phyloP scores from a whole-genome alignment of 2,113 vertebrate genomes.

The Maccullochella peelii region DNA sequence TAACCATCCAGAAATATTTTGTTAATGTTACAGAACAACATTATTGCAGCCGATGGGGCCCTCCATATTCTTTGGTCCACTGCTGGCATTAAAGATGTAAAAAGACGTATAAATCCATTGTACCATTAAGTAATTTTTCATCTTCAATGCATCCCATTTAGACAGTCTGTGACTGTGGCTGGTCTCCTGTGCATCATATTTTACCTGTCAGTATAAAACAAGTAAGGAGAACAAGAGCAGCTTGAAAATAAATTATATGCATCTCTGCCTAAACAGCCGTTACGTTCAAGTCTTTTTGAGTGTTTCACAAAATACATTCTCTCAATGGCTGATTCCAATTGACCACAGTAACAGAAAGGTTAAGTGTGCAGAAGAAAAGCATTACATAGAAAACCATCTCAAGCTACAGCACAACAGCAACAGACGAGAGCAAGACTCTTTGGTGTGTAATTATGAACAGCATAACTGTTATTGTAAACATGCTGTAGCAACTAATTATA shows the following conservation, averaged over 20 bases:
- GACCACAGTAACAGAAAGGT: slow-evolving; percentile 56
- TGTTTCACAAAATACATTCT: slow-evolving; percentile 87
- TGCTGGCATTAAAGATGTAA: slow-evolving; percentile 58
- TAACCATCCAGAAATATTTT: slow-evolving; percentile 40
- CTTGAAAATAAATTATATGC: slow-evolving; percentile 84
- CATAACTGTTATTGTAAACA: slow-evolving; percentile 69
- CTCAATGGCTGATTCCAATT: slow-evolving; percentile 72
- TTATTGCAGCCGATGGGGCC: slow-evolving; percentile 62
- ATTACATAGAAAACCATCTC: slow-evolving; percentile 21
- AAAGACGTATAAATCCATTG: slow-evolving; percentile 25
- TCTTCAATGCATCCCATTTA: slow-evolving; percentile 59
- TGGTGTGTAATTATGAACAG: slow-evolving; percentile 43
- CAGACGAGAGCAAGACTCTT: slow-evolving; percentile 43
- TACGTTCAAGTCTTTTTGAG: slow-evolving; percentile 83
- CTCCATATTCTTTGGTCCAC: slow-evolving; percentile 69
- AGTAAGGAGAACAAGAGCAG: slow-evolving; percentile 75
- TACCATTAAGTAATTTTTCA: slow-evolving; percentile 44
- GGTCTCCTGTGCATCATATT: slow-evolving; percentile 56
- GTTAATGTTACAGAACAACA: slow-evolving; percentile 56
- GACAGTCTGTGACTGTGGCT: slow-evolving; percentile 47
- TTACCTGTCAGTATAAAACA: slow-evolving; percentile 57
- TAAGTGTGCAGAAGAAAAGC: slow-evolving; percentile 27
- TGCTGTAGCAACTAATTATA: slow-evolving; percentile 41
- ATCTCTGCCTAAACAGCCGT: slow-evolving; percentile 74
- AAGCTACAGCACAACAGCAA: slow-evolving; percentile 40